These are phyloP conservation scores for Isaurus tuberculatus DNA, from an alignment of 92 coral and sea anemone species.

Conservation along the genomic window DNA sequence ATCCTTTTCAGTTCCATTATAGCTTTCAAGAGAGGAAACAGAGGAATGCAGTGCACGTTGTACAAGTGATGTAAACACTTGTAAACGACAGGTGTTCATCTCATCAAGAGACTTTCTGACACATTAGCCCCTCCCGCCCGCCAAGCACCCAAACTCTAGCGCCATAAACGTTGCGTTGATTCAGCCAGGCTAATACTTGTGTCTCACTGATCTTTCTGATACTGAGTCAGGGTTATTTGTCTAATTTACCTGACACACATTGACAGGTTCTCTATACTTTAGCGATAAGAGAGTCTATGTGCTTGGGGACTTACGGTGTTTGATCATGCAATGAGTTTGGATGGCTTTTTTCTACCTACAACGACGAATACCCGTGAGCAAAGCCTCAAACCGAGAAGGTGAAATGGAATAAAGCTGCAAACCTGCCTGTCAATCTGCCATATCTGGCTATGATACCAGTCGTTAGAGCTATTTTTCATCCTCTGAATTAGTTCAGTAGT, in stretches of 20 bases:
- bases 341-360: too few species aligned
- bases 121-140: constrained; percentile 11
- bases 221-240: constrained; percentile 24
- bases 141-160: neutral
- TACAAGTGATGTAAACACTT: constrained; percentile 34
- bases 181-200: constrained; percentile 36
- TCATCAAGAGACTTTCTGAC: neutral
- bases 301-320: constrained; percentile 5
- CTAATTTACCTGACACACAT: constrained; percentile 21
- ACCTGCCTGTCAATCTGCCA: too few species aligned
- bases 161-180: neutral
- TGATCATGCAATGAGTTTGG: constrained; percentile 16
- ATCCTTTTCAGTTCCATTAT: neutral
- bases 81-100: constrained; percentile 29
- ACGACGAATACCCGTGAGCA: too few species aligned
- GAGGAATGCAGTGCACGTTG: constrained; percentile 24
- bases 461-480: too few species aligned
- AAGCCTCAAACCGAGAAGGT: too few species aligned
- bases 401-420: too few species aligned
- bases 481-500: too few species aligned
- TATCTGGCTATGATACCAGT: too few species aligned
- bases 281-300: constrained; percentile 21
- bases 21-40: constrained; percentile 14
- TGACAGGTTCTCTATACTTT: constrained; percentile 26
- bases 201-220: constrained; percentile 43